Evolutionary conservation across 1,140 invertebrate genomes (phyloP), one percentile per base, ranked within the genome.

Genomic region (Hycleus phaleratus): DNA sequence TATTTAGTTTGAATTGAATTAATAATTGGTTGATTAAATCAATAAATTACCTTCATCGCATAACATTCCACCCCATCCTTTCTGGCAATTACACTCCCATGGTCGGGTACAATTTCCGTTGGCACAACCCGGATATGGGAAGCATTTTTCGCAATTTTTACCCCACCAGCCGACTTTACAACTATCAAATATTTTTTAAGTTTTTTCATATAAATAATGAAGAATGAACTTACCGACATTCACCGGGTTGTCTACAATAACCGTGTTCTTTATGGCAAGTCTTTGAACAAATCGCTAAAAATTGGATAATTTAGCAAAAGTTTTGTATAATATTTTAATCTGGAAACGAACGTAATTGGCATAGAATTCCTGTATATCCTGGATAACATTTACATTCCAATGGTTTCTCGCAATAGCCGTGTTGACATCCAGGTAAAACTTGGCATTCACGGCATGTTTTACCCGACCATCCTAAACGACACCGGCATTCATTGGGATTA

Each of bases 141-240:
- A 86, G 71, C 91, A 95, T 70, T 88, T 82, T 44, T 87, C 82
- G 70, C 91, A 95, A 60, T 86, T 84, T 2, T 78, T 72, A 2
- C 91, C 91, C 43, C 81, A 88, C 88, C 90, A 95, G n/a, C 91
- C 91, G 2, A 89, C 83, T 68, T 88, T 88, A 72, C 91, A 93
- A 66, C 91, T 87, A 75, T 78, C 85, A 62, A 73, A 74, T 52
- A 43, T 46, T 44, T 12, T 38, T 49, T 7, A 7, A 43, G 54
- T 59, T 44, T 11, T 54, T 51, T 59, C 11, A 11, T 25, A 47
- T 38, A 51, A 43, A 11, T 47, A 44, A 38, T 58, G 47, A 40
- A 24, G 39, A 26, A 11, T 18, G 18, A 12, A 49, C 60, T 68
- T 57, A 69, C 69, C 83, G 79, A 73, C 79, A 80, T 71, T 87